phyloP scores from a whole-genome alignment of 1,140 invertebrate species.

The Drosophila tani region DNA sequence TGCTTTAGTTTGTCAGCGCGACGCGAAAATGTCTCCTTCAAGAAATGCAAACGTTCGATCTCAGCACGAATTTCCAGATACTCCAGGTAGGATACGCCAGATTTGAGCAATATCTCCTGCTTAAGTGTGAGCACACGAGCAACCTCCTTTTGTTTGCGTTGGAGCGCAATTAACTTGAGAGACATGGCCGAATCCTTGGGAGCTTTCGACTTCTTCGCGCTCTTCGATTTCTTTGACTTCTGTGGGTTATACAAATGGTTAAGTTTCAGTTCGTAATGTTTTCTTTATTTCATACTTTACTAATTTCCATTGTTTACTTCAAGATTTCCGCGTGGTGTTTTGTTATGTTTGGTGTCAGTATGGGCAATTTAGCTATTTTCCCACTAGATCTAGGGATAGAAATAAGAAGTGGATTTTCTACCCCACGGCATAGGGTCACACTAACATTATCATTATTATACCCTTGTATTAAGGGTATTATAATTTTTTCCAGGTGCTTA shows the following conservation, averaged over 20 bases:
- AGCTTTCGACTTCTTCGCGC: constrained; percentile 31
- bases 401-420: too few species aligned
- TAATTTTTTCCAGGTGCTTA: too few species aligned
- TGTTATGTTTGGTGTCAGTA: constrained; percentile 10
- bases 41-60: constrained; percentile 52
- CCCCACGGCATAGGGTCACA: too few species aligned
- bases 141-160: constrained; percentile 68
- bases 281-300: constrained; percentile 1
- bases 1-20: constrained; percentile 62
- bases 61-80: constrained; percentile 68
- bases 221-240: constrained; percentile 68
- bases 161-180: constrained; percentile 41
- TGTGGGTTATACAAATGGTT: constrained; percentile 2
- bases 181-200: constrained; percentile 43
- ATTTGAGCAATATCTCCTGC: constrained; percentile 63
- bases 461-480: too few species aligned
- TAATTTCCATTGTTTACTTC: constrained; percentile 53
- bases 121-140: constrained; percentile 65
- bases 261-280: neutral
- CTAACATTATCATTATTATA: too few species aligned
- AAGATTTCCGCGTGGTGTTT: constrained; percentile 32
- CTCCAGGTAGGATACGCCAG: constrained; percentile 70
- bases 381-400: too few species aligned
- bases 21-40: constrained; percentile 59
- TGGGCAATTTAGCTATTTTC: too few species aligned